phyloP scores from a whole-genome alignment of 2,797 vertebrate species.

The Lepilemur septentrionalis region DNA sequence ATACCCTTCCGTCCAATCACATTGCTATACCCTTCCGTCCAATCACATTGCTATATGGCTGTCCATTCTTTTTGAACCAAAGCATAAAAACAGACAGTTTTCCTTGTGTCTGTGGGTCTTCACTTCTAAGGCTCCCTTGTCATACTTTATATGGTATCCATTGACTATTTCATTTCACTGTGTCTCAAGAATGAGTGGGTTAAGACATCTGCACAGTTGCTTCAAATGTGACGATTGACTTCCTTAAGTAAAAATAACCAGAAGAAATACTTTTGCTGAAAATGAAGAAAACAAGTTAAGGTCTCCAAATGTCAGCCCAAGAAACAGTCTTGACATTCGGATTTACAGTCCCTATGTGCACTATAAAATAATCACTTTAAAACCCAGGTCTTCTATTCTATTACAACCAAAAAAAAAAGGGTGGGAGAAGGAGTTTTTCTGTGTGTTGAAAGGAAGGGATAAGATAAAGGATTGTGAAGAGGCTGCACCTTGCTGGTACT shows the following conservation, averaged over 20 bases:
- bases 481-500: accelerated
- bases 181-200: neutral
- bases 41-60: neutral
- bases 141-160: neutral
- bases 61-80: neutral
- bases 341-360: neutral
- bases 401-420: neutral
- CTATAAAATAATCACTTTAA: neutral
- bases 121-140: neutral
- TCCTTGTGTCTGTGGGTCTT: neutral
- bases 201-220: neutral
- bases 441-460: neutral
- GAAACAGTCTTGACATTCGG: neutral
- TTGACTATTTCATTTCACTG: neutral
- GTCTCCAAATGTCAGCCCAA: neutral
- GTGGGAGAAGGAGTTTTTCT: neutral
- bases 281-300: neutral
- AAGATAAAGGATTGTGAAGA: neutral
- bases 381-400: neutral
- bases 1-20: neutral
- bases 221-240: neutral
- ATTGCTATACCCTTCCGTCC: neutral
- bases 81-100: neutral
- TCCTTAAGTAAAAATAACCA: neutral
- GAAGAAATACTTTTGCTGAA: neutral